Conservation (phyloP, 1,140 invertebrate species). For the Drosophila punjabiensis region DNA sequence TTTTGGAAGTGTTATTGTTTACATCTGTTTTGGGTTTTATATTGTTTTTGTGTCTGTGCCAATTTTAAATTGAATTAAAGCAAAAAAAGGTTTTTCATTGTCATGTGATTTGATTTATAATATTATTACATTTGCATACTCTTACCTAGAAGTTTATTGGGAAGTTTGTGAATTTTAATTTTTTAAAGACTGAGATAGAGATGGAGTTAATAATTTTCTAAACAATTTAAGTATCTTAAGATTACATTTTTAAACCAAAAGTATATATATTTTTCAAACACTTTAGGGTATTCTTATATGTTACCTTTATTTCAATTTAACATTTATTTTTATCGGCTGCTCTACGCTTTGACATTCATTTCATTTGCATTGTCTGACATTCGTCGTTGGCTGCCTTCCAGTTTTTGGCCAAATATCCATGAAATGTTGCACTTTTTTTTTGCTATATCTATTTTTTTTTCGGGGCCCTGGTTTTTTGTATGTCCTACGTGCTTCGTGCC, state of each 20-base stretch:
- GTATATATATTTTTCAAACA: not conserved
- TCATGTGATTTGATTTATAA: constrained; percentile 24
- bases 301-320: constrained; percentile 4
- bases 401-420: constrained; percentile 50
- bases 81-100: constrained; percentile 56
- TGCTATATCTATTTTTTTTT: not conserved
- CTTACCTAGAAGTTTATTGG: not conserved
- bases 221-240: not conserved
- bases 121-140: not conserved
- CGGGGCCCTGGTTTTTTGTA: constrained; percentile 16
- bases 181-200: too few relatives aligned
- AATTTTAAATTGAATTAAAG: constrained; percentile 53
- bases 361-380: constrained; percentile 58
- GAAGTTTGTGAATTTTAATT: not conserved
- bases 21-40: constrained; percentile 6
- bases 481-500: constrained; percentile 36
- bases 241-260: not conserved
- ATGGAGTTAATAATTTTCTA: too few relatives aligned
- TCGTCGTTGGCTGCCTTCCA: constrained; percentile 63
- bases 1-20: constrained; percentile 30
- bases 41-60: constrained; percentile 43
- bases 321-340: constrained; percentile 22
- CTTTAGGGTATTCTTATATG: constrained; percentile 1
- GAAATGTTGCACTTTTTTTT: constrained; percentile 21
- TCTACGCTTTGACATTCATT: constrained; percentile 51